Base-by-base conservation (phyloP, 2,113 vertebrate species). In the Phalacrocorax pelagicus region DNA sequence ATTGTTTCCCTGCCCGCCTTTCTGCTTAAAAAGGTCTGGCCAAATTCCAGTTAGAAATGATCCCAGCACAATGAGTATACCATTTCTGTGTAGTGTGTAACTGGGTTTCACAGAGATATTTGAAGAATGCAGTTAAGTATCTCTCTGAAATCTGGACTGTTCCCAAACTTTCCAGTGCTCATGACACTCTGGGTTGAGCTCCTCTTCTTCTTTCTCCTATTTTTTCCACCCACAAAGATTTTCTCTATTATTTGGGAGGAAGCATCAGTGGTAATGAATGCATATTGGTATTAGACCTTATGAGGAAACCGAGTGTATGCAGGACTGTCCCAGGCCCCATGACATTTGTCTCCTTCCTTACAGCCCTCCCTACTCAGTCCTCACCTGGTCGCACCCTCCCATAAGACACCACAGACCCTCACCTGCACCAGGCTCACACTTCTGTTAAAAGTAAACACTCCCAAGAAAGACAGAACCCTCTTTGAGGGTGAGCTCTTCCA, bases 121-220 rank as follows among this genome's bases (percentile, higher is more conserved):
- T 93, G 67, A 97, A 92, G 97, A 98, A 98, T 98, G 97, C 62
- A 72, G 82, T 83, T 94, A 97, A 97, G 80, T 90, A 96, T 97
- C 96, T 97, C 90, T 96, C 92, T 95, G 92, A 97, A 97, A 96
- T 93, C 89, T 96, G 95, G 94, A 93, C 78, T 46, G 15, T 93
- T 96, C 94, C 87, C 94, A 97, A 90, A 80, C 62, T 77, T 69
- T 73, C 88, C 69, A 6, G 74, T 81, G 71, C 87, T 96, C 27
- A 7, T 23, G 87, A 94, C 30, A 47, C 57, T 86, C 80, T 62
- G 30, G 47, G 81, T 63, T 94, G 77, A 96, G 92, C 40, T 95
- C 38, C 81, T 92, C 86, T 34, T 61, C 34, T 77, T 89, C 38
- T 17, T 86, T 55, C 75, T 94, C 65, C 54, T 88, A 40, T 9